A percentile compares a stretch with the other conserved stretches of the same genome.
These are phyloP conservation scores for Drosophila quadrilineata DNA, from an alignment of 1,140 invertebrate species.

Conservation along the genomic window DNA sequence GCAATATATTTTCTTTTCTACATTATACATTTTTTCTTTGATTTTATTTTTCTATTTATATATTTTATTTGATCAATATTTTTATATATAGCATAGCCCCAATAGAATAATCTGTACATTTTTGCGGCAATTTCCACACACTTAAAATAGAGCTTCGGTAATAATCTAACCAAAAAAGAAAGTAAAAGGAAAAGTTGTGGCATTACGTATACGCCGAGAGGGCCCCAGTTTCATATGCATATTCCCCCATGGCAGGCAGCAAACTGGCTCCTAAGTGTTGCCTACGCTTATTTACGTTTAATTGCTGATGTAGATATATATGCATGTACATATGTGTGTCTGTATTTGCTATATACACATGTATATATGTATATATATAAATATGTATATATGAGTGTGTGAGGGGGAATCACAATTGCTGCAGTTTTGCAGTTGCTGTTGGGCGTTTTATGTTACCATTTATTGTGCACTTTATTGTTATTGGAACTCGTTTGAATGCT, in stretches of 20 bases:
- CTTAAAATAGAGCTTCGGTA: slow-evolving; percentile 38
- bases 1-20: no score
- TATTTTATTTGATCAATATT: no score
- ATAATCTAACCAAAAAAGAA: no score
- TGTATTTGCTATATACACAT: slow-evolving; percentile 13
- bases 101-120: no score
- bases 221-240: no score
- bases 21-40: no score
- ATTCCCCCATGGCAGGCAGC: no score
- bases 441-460: slow-evolving; percentile 72
- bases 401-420: slow-evolving; percentile 42
- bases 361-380: slow-evolving; percentile 11
- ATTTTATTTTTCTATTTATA: no score
- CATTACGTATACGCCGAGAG: no score
- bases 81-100: no score
- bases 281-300: slow-evolving; percentile 57
- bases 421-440: slow-evolving; percentile 43
- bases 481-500: slow-evolving; percentile 50
- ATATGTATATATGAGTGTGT: slow-evolving; percentile 5
- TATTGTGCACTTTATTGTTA: slow-evolving; percentile 75
- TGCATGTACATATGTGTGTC: slow-evolving; percentile 4
- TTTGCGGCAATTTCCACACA: slow-evolving; percentile 31
- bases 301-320: slow-evolving; percentile 53
- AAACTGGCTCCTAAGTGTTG: not conserved
- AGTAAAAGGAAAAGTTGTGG: no score